A percentile compares a stretch with the other conserved stretches of the same genome.
phyloP scores from a whole-genome alignment of 2,888 invertebrate species.

The Tetanocera ferruginea region DNA sequence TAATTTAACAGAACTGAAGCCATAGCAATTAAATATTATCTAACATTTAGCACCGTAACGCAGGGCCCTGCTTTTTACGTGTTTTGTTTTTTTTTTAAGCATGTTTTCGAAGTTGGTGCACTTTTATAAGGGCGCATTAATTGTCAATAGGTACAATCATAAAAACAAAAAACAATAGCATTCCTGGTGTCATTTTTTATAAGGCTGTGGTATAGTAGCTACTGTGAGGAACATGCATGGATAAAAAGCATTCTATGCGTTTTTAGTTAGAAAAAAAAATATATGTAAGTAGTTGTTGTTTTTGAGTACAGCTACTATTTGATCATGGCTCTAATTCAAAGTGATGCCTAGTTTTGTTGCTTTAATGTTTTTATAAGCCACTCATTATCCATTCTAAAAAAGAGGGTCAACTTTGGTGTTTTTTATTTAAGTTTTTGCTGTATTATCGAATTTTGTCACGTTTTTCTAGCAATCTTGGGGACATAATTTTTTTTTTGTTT shows the following conservation, averaged over 20 bases:
- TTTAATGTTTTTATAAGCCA: background rate
- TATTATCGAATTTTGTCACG: conserved; percentile 3
- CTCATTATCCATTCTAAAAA: conserved; percentile 5
- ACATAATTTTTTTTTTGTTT: background rate
- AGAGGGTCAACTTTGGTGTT: background rate
- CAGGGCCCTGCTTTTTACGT: background rate
- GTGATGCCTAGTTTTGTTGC: background rate
- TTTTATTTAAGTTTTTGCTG: background rate
- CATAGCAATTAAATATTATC: background rate
- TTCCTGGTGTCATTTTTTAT: background rate
- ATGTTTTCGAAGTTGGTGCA: background rate
- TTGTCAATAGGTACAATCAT: background rate
- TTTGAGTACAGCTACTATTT: background rate
- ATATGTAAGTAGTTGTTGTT: background rate
- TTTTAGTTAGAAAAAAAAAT: background rate
- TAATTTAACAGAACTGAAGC: too few relatives aligned
- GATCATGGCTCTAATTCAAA: background rate
- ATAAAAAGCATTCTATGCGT: background rate
- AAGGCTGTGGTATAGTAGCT: background rate
- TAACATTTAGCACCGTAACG: conserved; percentile 2
- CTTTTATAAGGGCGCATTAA: background rate
- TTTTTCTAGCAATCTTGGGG: background rate
- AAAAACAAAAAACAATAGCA: background rate
- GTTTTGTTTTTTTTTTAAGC: background rate
- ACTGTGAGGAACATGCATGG: background rate